Evolutionary conservation across 2,888 invertebrate genomes (phyloP), one percentile per base, ranked within the genome.

Genomic region (Stratiomys singularior): DNA sequence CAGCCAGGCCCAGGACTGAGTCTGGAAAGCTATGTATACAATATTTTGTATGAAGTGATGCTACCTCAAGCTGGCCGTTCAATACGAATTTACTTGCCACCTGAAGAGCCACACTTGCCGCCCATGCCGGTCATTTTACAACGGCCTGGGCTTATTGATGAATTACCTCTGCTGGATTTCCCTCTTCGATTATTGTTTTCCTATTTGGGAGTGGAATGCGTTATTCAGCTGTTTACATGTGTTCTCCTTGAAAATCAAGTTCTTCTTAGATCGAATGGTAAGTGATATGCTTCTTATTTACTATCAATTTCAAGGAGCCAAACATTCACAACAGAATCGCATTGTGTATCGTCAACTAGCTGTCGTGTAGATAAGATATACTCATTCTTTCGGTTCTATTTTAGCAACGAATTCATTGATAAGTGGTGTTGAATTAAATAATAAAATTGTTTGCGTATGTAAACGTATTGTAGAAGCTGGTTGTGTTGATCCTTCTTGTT

Each of bases 201-300:
- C 72, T 92, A 95, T 86, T 89, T 99, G 79, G 96, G 97, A 27
- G 93, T 97, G 3, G 98, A 99, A 84, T 94, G 94, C 85, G 93
- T 98, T 76, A 91, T 99, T 80, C 95, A 96, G 85, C 89, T 99
- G 67, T 96, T 98, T 86, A 96, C 97, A 56, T 97, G 98, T 88
- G 94, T 98, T 71, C 89, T 99, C 28, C 89, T 99, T 37, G 99
- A 99, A 89, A 97, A 98, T 88, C 99, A 99, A 89, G 94, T 99
- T 80, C 90, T 99, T 58, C 89, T 99, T 27, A 93, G 96, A 85
- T 98, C 98, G 80, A 93, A 93, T 88, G 96, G 96, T 96, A 87
- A 84, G 84, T 60, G 11, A 11, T 37, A 37, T 72, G 52, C 4
- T 52, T n/a, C n/a, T 4, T 13, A 52, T 52, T 52, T 37, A 37